phyloP scores from a whole-genome alignment of 2,888 invertebrate genomes.

The Cylloceria caligata region DNA sequence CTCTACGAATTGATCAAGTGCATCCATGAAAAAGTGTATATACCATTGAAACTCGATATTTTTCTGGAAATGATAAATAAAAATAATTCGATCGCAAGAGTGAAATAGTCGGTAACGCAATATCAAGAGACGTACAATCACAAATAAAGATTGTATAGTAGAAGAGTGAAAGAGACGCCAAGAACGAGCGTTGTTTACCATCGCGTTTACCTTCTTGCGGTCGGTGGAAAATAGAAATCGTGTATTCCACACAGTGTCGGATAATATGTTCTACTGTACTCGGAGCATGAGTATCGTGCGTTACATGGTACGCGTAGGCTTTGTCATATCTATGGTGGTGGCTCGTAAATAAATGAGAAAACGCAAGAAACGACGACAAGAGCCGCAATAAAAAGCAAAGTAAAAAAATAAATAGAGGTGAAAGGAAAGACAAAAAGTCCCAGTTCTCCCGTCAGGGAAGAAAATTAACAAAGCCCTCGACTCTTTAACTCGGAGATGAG shows the following conservation, averaged over 20 bases:
- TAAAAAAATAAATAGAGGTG: neutral
- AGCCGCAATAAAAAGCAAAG: constrained; percentile 3
- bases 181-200: neutral
- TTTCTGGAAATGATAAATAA: neutral
- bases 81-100: neutral
- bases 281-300: neutral
- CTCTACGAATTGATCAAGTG: no score
- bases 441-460: neutral
- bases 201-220: constrained; percentile 3
- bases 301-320: neutral
- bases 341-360: neutral
- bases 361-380: neutral
- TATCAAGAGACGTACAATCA: neutral
- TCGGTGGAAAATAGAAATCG: neutral
- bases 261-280: constrained; percentile 3
- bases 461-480: constrained; percentile 9
- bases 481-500: neutral
- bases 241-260: neutral
- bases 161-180: neutral
- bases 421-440: neutral
- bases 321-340: constrained; percentile 5
- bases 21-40: no score
- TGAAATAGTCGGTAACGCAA: neutral
- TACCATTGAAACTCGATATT: neutral
- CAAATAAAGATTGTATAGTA: neutral